Base-by-base conservation (phyloP, 2,797 vertebrate genomes). In the Helostoma temminkii region DNA sequence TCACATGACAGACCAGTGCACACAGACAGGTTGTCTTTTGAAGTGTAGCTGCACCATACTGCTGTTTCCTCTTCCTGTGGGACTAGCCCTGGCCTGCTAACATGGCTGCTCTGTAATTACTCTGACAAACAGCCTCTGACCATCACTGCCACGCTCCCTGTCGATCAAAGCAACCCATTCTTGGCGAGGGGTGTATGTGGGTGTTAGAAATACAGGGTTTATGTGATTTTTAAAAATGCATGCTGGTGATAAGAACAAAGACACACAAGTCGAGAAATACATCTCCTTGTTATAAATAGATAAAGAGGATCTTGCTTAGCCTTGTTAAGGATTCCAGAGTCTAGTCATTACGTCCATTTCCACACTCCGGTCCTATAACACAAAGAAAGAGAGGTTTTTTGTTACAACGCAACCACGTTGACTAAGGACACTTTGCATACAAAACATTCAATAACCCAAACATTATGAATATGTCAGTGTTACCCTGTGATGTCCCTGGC, bases 61-160 rank as follows among this genome's bases (percentile, higher is more conserved):
- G 64, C 56, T 11, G 77, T 72, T 77, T 85, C 72, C 79, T 81
- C 62, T 45, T 81, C 78, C 66, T 47, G 48, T 12, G 53, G 80
- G 81, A 80, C 58, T 0, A 19, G 71, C 41, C 54, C 48, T 18
- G 66, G 67, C 74, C 52, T 65, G 76, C 84, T 59, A 71, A 80
- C 78, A 70, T 75, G 84, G 81, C 81, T 80, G 74, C 78, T 82
- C 87, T 89, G 89, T 93, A 93, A 94, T 93, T 92, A 93, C 91
- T 83, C 71, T 22, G 53, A 76, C 76, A 68, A n/a, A 32, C 80
- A 74, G 66, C 80, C 84, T 81, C 76, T 88, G 85, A 82, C 81
- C 74, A 42, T 78, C 45, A 21, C 63, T 54, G 78, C 71, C 80
- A 45, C 6, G 76, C 78, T 86, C 56, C 60, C 81, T 86, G 89